Conservation (phyloP, 2,888 invertebrate genomes). For the Serripes groenlandicus region DNA sequence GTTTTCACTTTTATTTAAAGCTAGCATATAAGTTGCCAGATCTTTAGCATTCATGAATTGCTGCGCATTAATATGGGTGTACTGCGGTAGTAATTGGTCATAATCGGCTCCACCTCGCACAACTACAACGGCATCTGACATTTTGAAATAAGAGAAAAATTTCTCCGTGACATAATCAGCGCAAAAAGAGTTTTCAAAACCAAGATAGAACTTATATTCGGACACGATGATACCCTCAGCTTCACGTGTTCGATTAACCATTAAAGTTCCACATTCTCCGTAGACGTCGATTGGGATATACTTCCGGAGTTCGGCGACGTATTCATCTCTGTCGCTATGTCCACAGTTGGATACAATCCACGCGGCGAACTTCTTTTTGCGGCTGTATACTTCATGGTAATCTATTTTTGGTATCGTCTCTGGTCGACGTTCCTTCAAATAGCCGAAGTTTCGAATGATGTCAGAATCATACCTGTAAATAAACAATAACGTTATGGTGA, state of each 20-base stretch:
- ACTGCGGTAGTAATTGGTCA: slow-evolving; percentile 19
- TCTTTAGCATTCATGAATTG: slow-evolving; percentile 1
- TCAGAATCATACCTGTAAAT: slow-evolving; percentile 23
- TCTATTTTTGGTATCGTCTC: not conserved
- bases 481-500: too few relatives aligned
- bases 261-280: slow-evolving; percentile 11
- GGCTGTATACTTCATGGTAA: not conserved
- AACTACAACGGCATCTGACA: slow-evolving; percentile 16
- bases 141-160: not conserved
- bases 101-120: slow-evolving; percentile 37
- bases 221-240: not conserved
- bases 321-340: not conserved
- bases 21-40: slow-evolving; percentile 8
- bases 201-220: slow-evolving; percentile 12
- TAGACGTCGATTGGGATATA: slow-evolving; percentile 19
- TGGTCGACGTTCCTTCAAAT: not conserved
- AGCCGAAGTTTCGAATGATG: not conserved
- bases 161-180: slow-evolving; percentile 20
- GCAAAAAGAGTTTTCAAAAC: slow-evolving; percentile 22
- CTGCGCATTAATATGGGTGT: slow-evolving; percentile 24
- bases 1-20: slow-evolving; percentile 31
- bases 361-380: slow-evolving; percentile 9
- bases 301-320: slow-evolving; percentile 7
- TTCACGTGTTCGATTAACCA: not conserved
- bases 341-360: slow-evolving; percentile 22